These are phyloP conservation scores for Cremastinae sp. DNA, from an alignment of 2,888 invertebrate genomes.

Conservation along the genomic window DNA sequence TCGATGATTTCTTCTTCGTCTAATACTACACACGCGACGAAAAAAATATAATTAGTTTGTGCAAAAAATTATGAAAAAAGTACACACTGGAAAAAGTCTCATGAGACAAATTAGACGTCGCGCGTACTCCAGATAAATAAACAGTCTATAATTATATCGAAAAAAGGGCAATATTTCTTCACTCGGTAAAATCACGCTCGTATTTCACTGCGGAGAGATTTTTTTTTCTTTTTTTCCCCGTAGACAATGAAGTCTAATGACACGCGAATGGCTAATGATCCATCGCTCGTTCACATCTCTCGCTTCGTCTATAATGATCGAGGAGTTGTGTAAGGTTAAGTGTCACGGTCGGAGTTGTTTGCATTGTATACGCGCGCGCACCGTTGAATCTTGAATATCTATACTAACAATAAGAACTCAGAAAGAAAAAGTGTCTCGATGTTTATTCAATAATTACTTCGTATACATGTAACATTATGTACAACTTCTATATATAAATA, in stretches of 20 bases:
- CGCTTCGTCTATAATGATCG: slow-evolving; percentile 64
- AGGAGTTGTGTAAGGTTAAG: slow-evolving; percentile 75
- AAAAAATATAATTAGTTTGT: slow-evolving; percentile 11
- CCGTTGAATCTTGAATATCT: slow-evolving; percentile 7
- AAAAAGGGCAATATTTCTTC: slow-evolving; percentile 59
- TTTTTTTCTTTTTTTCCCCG: slow-evolving; percentile 6
- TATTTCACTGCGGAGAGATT: neutral
- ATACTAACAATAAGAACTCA: slow-evolving; percentile 10
- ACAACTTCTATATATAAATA: too few relatives aligned
- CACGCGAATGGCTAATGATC: slow-evolving; percentile 65
- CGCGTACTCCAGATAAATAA: slow-evolving; percentile 73
- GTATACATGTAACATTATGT: too few relatives aligned
- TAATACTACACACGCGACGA: slow-evolving; percentile 14
- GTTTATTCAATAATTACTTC: too few relatives aligned
- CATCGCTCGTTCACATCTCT: slow-evolving; percentile 43
- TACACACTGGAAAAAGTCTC: slow-evolving; percentile 20
- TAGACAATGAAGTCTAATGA: slow-evolving; percentile 65
- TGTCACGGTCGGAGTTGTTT: slow-evolving; percentile 76
- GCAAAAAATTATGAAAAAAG: neutral
- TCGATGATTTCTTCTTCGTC: slow-evolving; percentile 34
- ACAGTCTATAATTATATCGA: slow-evolving; percentile 71
- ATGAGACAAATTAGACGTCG: slow-evolving; percentile 18
- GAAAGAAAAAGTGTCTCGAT: too few relatives aligned
- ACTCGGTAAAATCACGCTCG: slow-evolving; percentile 61
- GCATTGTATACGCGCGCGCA: slow-evolving; percentile 60